Conservation (phyloP, 2,888 invertebrate species). For the Drosophila multiciliata region DNA sequence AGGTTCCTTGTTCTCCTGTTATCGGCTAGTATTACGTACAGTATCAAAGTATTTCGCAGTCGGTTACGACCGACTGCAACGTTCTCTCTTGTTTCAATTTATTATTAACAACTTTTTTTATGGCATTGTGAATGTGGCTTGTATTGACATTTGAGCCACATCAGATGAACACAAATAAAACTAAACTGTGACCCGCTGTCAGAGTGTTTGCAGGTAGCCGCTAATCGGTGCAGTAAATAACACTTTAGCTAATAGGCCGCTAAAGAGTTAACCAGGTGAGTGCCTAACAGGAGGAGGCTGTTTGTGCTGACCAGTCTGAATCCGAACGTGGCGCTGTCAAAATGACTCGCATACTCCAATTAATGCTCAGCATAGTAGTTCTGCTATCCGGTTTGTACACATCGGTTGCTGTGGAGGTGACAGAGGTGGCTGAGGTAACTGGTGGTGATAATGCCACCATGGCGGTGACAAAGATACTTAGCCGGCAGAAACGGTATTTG, state of each 20-base stretch:
- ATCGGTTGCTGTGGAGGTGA: conserved; percentile 1
- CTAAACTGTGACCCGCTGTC: conserved; percentile 13
- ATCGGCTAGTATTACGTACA: no score
- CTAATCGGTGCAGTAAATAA: conserved; percentile 69
- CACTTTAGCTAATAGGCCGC: conserved; percentile 46
- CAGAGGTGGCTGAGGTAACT: neutral
- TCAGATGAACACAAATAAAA: neutral
- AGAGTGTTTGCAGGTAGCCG: conserved; percentile 41
- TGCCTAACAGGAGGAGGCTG: neutral
- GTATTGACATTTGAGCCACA: conserved; percentile 25
- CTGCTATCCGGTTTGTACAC: conserved; percentile 13
- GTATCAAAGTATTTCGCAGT: no score
- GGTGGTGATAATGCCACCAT: conserved; percentile 41
- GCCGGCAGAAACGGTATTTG: conserved; percentile 85
- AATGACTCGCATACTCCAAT: conserved; percentile 46
- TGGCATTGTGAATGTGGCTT: conserved; percentile 38
- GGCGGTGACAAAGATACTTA: conserved; percentile 55
- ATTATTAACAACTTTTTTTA: no score
- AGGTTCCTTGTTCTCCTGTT: neutral
- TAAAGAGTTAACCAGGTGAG: conserved; percentile 14
- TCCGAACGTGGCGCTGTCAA: conserved; percentile 38
- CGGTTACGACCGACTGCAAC: no score
- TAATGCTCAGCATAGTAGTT: conserved; percentile 7
- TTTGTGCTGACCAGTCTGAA: conserved; percentile 34
- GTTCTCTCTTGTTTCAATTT: no score